Conservation (phyloP, 2,888 invertebrate species). For the Mamestra brassicae region DNA sequence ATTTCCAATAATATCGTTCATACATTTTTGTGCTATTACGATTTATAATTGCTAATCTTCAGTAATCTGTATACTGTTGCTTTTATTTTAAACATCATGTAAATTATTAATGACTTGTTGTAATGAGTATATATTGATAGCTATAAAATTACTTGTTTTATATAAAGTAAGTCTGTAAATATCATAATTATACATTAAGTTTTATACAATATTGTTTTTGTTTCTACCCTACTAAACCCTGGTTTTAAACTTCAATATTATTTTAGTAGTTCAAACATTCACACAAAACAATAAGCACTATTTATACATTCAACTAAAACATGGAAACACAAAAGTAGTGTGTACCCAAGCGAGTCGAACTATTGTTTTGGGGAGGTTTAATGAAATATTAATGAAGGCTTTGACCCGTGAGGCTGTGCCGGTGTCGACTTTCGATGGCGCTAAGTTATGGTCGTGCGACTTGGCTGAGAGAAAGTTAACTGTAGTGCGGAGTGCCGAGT, state of each 20-base stretch:
- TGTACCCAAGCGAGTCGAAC: slow-evolving; percentile 37
- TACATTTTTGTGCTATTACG: slow-evolving; percentile 85
- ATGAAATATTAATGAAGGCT: slow-evolving; percentile 81
- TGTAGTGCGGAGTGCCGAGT: slow-evolving; percentile 87
- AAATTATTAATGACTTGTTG: slow-evolving; percentile 90
- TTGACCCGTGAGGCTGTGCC: slow-evolving; percentile 84
- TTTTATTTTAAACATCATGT: slow-evolving; percentile 88
- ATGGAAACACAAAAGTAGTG: slow-evolving; percentile 18
- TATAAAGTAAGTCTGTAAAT: slow-evolving; percentile 90
- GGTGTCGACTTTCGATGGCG: slow-evolving; percentile 88
- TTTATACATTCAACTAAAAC: not conserved
- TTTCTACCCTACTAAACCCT: slow-evolving; percentile 76
- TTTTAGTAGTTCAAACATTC: not conserved
- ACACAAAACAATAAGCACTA: slow-evolving; percentile 5
- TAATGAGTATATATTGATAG: slow-evolving; percentile 90
- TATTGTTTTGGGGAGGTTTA: slow-evolving; percentile 59
- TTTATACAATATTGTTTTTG: slow-evolving; percentile 89
- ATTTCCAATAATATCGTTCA: slow-evolving; percentile 86
- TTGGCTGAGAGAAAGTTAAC: slow-evolving; percentile 90
- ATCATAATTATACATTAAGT: slow-evolving; percentile 91
- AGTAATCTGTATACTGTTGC: slow-evolving; percentile 88
- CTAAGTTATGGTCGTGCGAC: slow-evolving; percentile 82
- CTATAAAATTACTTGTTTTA: slow-evolving; percentile 91
- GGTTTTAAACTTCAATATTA: slow-evolving; percentile 4
- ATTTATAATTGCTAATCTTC: slow-evolving; percentile 84